A percentile compares a stretch with the other conserved stretches of the same genome.
phyloP scores from a whole-genome alignment of 2,888 invertebrate genomes.

The Platycheirus albimanus region DNA sequence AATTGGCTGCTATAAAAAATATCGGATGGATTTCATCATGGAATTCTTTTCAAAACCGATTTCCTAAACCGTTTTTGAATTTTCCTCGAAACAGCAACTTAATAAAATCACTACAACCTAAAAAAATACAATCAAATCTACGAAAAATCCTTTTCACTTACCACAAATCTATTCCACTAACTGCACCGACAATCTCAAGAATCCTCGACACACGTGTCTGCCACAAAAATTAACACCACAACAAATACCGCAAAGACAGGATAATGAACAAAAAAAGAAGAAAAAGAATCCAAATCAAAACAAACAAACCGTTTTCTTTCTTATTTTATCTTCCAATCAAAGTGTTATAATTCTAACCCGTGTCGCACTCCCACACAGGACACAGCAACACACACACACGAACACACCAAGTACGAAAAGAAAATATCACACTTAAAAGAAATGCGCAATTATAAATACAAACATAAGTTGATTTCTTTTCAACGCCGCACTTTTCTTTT shows the following conservation, averaged over 20 bases:
- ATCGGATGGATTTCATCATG: too few relatives aligned
- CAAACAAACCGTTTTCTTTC: conserved; percentile 20
- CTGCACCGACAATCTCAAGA: neutral
- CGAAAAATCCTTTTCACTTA: conserved; percentile 8
- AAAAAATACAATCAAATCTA: neutral
- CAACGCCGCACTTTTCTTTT: conserved; percentile 37
- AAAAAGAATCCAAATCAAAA: too few relatives aligned
- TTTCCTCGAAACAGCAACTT: too few relatives aligned
- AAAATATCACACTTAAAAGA: conserved; percentile 52
- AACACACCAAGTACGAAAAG: conserved; percentile 6
- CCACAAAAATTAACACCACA: conserved; percentile 11
- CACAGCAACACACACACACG: conserved; percentile 42
- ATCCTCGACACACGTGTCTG: conserved; percentile 42
- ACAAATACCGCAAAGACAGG: conserved; percentile 3
- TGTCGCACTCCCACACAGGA: too few relatives aligned
- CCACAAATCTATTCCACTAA: conserved; percentile 29
- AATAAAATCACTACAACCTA: too few relatives aligned
- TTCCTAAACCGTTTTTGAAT: too few relatives aligned
- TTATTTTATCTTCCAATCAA: conserved; percentile 36
- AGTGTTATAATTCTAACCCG: conserved; percentile 37
- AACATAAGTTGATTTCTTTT: conserved; percentile 35
- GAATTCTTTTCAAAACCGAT: too few relatives aligned
- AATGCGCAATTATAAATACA: conserved; percentile 63
- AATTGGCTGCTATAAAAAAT: too few relatives aligned
- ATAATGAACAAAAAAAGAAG: neutral